Base-by-base conservation (phyloP, 2,113 vertebrate genomes). In the Urocitellus parryii region DNA sequence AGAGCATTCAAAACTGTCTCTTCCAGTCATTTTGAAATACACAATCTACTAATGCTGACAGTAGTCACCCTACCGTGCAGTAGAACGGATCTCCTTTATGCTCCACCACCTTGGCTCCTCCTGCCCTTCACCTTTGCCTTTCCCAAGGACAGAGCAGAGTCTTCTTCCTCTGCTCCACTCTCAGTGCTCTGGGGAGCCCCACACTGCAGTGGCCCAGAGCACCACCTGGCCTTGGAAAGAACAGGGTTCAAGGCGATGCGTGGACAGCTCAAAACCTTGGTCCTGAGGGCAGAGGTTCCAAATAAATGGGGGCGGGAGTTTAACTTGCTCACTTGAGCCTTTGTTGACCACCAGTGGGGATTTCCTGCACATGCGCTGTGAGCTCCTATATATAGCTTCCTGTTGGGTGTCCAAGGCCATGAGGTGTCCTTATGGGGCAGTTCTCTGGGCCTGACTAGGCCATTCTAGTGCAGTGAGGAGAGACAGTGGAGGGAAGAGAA, bases 251-350 rank as follows among this genome's bases (percentile, higher is more conserved):
- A 63, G 24, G 17, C 12, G 37, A 37, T 3, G 5, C 9, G 11
- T 0, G 0, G 7, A 6, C 0, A 45, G 58, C 48, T 48, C 53
- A 7, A 80, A 81, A 79, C 70, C 73, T 78, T 24, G 18, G 39
- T 53, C 83, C 4, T 77, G 45, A 8, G 32, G 24, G 39, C 0
- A 53, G 58, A 74, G 56, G 39, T 37, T 68, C 22, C 34, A 24
- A 11, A 1, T 17, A 24, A 80, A 51, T 5, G 8, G 34, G 0
- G 1, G 29, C 3, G 0, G 11, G 6, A 8, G 45, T 8, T 11
- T 7, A 0, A 2, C 22, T 68, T 37, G 1, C 84, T 58, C 9
- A 20, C 24, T 5, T 58, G 80, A 25, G 24, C 42, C 37, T 83
- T 58, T 48, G 2, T 37, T 51, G 72, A 29, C 27, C 72, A 70